Conservation (phyloP, 2,888 invertebrate species). For the Psylliodes chrysocephalus region DNA sequence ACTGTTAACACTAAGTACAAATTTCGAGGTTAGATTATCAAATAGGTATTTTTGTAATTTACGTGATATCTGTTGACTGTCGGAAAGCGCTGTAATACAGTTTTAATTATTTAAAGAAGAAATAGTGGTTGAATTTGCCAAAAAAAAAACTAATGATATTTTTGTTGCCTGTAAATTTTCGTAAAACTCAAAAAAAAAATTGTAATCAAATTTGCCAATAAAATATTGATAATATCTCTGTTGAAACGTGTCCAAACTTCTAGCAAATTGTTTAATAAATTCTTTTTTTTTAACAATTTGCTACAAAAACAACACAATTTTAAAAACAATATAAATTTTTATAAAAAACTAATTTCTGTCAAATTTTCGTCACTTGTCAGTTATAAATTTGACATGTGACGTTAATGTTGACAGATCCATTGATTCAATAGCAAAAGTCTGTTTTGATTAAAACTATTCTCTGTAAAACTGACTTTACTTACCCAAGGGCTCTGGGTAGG, state of each 20-base stretch:
- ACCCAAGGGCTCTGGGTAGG: constrained; percentile 27
- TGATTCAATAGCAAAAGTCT: too few species aligned
- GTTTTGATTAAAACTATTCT: too few species aligned
- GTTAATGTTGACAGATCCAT: too few species aligned
- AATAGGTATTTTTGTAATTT: constrained; percentile 25
- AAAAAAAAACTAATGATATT: background rate
- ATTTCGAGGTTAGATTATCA: constrained; percentile 19
- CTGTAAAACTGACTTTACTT: constrained; percentile 49
- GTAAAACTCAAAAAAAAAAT: background rate
- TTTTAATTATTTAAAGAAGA: constrained; percentile 19
- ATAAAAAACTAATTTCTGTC: too few species aligned
- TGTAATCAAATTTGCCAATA: constrained; percentile 14
- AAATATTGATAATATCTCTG: background rate
- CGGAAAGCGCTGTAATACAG: constrained; percentile 9
- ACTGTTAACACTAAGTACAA: constrained; percentile 18
- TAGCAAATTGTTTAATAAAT: constrained; percentile 3
- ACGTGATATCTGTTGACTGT: constrained; percentile 20
- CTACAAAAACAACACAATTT: constrained; percentile 37
- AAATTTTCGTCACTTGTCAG: too few species aligned
- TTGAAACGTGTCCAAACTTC: constrained; percentile 10
- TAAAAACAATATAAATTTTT: constrained; percentile 19
- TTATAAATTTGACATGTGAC: too few species aligned
- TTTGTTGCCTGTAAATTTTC: constrained; percentile 6
- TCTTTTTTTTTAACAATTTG: background rate
- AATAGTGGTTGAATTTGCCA: constrained; percentile 2